Base-by-base conservation (phyloP, 2,888 invertebrate species). In the Hemaris fuciformis region DNA sequence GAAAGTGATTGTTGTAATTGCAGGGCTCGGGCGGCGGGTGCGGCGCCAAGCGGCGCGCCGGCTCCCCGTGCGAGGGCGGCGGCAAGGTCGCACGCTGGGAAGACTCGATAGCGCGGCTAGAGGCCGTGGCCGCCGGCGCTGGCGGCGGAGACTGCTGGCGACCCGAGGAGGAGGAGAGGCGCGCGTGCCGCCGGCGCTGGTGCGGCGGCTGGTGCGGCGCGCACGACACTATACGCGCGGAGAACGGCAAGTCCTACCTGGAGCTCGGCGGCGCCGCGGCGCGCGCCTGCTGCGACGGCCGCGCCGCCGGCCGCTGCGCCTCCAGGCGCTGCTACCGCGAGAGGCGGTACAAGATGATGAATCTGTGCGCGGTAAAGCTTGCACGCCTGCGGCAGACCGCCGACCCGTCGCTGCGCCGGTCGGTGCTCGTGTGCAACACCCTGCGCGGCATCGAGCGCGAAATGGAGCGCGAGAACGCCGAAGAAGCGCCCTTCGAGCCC, bases 341-440 rank as follows among this genome's bases (percentile, higher is more conserved):
- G 81, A 94, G 97, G 70, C 94, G 98, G 62, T 94, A 97, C 79
- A 97, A 97, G 78, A 97, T 98, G 82, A 95, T 98, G 85, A 97
- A 98, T 86, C 94, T 98, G 70, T 98, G 98, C 71, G 97, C 98
- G 95, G 96, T 96, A 86, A 98, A 98, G 90, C 93, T 98, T 71
- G 96, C 97, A 80, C 94, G 97, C 75, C 96, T 97, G 79, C 94
- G 97, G 61, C 97, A 98, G 86, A 96, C 96, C 72, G 96, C 97
- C 62, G 98, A 98, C 85, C 98, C 98, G 46, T 97, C 97, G 66
- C 93, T 98, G 64, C 94, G 97, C 75, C 95, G 98, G 67, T 98
- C 98, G 57, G 98, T 98, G 81, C 95, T 98, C 66, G 98, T 98
- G 78, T 98, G 98, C 93, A 98, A 98, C 89, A 98, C 98, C 62